A percentile compares a stretch with the other conserved stretches of the same genome.
These are phyloP conservation scores for roundworm (Caenorhabditis elegans) DNA, from an alignment of 1,140 invertebrate genomes.

Conservation along the genomic window WBcel235 BX284604.4:7867501-7868000, in stretches of 20 bases:
- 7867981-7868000: too few species aligned
- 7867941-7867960: too few species aligned
- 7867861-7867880: too few species aligned
- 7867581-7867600: not conserved
- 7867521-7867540: too few species aligned
- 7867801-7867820: not conserved
- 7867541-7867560: not conserved
- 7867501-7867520: too few species aligned
- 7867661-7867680: not conserved
- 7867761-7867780: not conserved
- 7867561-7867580: not conserved
- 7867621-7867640: constrained; percentile 8
- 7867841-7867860: too few species aligned
- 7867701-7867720: not conserved
- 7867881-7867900: too few species aligned
- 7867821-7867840: too few species aligned
- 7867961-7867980: too few species aligned
- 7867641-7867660: not conserved
- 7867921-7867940: too few species aligned
- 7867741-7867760: not conserved
- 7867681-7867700: not conserved
- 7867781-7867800: not conserved
- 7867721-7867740: too few species aligned
- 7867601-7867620: not conserved
- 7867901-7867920: too few species aligned